Percentiles rank a stretch among this genome's conserved stretches.
These are phyloP conservation scores for Macrophya annulata DNA, from an alignment of 2,888 invertebrate genomes.

Conservation along the genomic window DNA sequence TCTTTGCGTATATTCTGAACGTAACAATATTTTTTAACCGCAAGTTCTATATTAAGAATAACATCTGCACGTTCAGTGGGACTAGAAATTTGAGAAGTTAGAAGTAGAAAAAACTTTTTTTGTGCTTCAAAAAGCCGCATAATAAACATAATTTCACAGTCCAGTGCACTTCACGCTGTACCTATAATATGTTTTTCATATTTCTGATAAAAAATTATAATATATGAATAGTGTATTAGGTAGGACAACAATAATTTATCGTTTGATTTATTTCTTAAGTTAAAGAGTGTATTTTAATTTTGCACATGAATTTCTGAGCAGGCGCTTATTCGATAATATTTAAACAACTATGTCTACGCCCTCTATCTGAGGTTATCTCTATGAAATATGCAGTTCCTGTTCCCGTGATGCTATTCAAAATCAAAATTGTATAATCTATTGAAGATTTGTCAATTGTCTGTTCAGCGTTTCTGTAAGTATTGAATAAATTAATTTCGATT, in stretches of 20 bases:
- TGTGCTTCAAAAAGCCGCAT: background rate
- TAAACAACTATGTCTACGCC: slow-evolving; percentile 49
- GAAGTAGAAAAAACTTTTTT: background rate
- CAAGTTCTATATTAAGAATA: slow-evolving; percentile 27
- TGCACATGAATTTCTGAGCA: slow-evolving; percentile 36
- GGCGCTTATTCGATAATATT: slow-evolving; percentile 37
- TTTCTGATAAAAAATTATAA: background rate
- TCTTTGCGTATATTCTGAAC: slow-evolving; percentile 18
- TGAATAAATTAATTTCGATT: slow-evolving; percentile 2
- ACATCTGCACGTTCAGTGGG: background rate
- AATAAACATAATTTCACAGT: background rate
- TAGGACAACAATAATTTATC: background rate
- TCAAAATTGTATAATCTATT: slow-evolving; percentile 35
- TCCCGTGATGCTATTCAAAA: slow-evolving; percentile 34
- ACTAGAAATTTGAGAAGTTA: slow-evolving; percentile 15
- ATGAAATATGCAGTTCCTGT: slow-evolving; percentile 43
- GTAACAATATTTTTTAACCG: slow-evolving; percentile 26
- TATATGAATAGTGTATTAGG: background rate
- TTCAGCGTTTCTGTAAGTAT: background rate
- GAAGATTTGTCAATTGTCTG: slow-evolving; percentile 19
- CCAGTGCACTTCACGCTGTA: background rate
- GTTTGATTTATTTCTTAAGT: background rate
- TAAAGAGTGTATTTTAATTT: slow-evolving; percentile 14
- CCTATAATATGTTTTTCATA: background rate
- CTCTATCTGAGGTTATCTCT: slow-evolving; percentile 36